Base-by-base conservation (phyloP, 1,140 invertebrate genomes). In the Zaprionus lachaisei region DNA sequence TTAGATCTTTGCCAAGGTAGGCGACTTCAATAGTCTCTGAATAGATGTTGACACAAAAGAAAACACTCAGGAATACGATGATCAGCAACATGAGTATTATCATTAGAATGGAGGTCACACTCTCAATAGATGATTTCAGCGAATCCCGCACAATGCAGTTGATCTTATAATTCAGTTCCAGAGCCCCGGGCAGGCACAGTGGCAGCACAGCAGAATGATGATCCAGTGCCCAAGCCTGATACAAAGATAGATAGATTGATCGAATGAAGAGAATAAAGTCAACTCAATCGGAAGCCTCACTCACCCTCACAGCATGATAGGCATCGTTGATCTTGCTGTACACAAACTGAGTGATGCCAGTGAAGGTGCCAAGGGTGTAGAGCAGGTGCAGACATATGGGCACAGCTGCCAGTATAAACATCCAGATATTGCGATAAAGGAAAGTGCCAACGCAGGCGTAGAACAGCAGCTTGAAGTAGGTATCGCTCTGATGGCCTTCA, bases 1-100 rank as follows among this genome's bases (percentile, higher is more conserved):
- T 94, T 14, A 99, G 94, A 93, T 97, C 97, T 60, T 97, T 96
- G 26, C 96, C 96, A 49, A 99, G 94, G 93, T 98, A 96, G 22
- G 99, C 95, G 28, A 99, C 94, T 85, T 99, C 97, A 91, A 99
- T 96, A 22, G 97, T 98, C 94, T 99, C 99, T 15, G 96, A 97
- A 92, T 99, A 99, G 67, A 99, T 95, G 97, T 99, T 93, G 9
- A 93, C 90, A 87, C 85, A 92, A 81, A 93, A 94, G 77, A 92
- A 93, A 79, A 91, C 84, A 65, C 86, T 76, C 56, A 92, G 60
- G 71, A 93, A 91, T n/a, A 89, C 79, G 78, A 95, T 95, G 91
- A 95, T 95, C 71, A 96, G 94, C 26, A 94, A 93, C 77, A 96
- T 94, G 68, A 96, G 95, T 67, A 95, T 93, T 64, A 96, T 95